Evolutionary conservation across 2,888 invertebrate species (phyloP).

Genomic region (Drosophila engyochracea): DNA sequence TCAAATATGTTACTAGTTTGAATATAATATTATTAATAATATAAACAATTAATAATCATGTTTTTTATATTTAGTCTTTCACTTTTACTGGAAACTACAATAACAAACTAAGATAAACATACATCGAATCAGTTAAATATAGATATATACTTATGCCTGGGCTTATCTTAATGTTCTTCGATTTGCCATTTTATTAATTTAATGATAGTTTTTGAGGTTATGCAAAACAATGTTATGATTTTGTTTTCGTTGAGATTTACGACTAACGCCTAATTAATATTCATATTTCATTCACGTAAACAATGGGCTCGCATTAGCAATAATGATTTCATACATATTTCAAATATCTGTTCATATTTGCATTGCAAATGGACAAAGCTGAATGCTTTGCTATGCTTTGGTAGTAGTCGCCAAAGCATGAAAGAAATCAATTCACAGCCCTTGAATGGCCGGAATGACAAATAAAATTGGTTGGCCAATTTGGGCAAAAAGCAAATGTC

Average conservation of each 20-base stretch:
- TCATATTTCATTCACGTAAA: slow-evolving; percentile 13
- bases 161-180: not conserved
- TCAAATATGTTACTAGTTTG: not conserved
- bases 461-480: slow-evolving; percentile 40
- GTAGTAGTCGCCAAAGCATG: not conserved
- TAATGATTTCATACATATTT: not conserved
- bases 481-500: slow-evolving; percentile 54
- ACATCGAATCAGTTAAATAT: not conserved
- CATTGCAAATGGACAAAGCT: slow-evolving; percentile 46
- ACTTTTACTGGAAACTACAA: not conserved
- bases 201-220: not conserved
- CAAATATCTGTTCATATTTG: slow-evolving; percentile 28
- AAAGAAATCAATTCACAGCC: slow-evolving; percentile 46
- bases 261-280: slow-evolving; percentile 13
- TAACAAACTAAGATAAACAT: not conserved
- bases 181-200: not conserved
- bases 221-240: not conserved
- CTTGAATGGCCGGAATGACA: slow-evolving; percentile 41
- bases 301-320: slow-evolving; percentile 29
- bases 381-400: not conserved
- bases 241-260: not conserved
- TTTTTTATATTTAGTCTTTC: not conserved
- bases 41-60: not conserved
- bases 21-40: not conserved
- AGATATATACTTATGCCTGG: not conserved